A percentile compares a stretch with the other conserved stretches of the same genome.
Evolutionary conservation across 2,888 invertebrate species (phyloP).

Genomic region (Melipona bicolor): DNA sequence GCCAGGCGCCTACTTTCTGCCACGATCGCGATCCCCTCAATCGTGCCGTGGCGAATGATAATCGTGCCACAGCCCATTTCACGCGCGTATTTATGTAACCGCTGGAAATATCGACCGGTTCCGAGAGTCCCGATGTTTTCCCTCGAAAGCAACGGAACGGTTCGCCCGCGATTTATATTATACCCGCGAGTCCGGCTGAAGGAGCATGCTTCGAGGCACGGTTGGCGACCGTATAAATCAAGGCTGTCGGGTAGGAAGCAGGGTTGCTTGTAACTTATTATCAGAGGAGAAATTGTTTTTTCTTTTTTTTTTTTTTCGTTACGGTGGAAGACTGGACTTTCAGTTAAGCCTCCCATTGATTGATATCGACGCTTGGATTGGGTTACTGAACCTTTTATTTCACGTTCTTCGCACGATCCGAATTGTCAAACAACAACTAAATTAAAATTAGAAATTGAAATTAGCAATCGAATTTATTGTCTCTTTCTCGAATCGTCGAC

Average conservation of each 20-base stretch:
- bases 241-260: neutral
- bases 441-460: too few relatives aligned
- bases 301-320: neutral
- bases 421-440: too few relatives aligned
- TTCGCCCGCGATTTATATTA: neutral
- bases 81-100: conserved; percentile 25
- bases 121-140: conserved; percentile 2
- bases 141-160: conserved; percentile 13
- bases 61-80: conserved; percentile 51
- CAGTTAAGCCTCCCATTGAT: too few relatives aligned
- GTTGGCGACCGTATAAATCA: conserved; percentile 2
- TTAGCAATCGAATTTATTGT: neutral
- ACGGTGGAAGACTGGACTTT: too few relatives aligned
- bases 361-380: too few relatives aligned
- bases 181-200: neutral
- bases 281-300: neutral
- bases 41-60: conserved; percentile 61
- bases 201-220: neutral
- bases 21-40: conserved; percentile 58
- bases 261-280: neutral
- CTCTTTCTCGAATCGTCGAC: neutral
- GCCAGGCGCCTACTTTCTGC: conserved; percentile 70
- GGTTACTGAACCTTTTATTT: too few relatives aligned
- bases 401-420: too few relatives aligned
- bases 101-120: conserved; percentile 36